Percentiles rank a stretch among this genome's conserved stretches.
Conservation (phyloP, 2,888 invertebrate species). For the Cremastinae sp. region DNA sequence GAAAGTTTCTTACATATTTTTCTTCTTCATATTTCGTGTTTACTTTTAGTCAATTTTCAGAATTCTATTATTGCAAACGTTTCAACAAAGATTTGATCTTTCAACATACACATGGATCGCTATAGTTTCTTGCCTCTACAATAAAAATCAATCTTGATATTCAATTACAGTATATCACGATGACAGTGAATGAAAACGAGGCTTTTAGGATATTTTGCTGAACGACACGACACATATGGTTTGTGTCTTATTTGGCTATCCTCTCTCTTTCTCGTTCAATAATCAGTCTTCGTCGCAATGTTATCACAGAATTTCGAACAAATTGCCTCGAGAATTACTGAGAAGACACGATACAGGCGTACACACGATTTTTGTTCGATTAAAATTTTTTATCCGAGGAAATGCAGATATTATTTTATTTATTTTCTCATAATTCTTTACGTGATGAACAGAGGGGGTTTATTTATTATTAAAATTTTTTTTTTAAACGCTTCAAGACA, state of each 20-base stretch:
- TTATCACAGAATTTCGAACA: slow-evolving; percentile 61
- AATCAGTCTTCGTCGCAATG: slow-evolving; percentile 59
- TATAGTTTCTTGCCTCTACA: neutral
- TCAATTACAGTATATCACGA: neutral
- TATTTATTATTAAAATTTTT: slow-evolving; percentile 7
- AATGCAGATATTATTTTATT: neutral
- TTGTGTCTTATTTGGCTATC: slow-evolving; percentile 22
- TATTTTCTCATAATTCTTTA: slow-evolving; percentile 13
- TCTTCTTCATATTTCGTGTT: no score
- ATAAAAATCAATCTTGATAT: no score
- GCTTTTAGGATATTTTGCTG: neutral
- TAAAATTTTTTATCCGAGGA: neutral
- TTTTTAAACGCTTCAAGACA: slow-evolving; percentile 22
- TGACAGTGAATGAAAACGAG: neutral
- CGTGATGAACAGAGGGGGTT: slow-evolving; percentile 26
- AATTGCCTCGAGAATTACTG: slow-evolving; percentile 44
- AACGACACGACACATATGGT: neutral
- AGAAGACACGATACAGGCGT: slow-evolving; percentile 7
- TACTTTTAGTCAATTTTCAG: no score
- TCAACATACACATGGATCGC: no score
- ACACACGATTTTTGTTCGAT: neutral
- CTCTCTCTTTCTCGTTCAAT: slow-evolving; percentile 31
- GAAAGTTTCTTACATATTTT: neutral
- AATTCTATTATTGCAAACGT: neutral
- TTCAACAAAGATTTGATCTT: no score